Percentiles rank a stretch among this genome's conserved stretches.
phyloP scores from a whole-genome alignment of 2,888 invertebrate genomes.

The Orthonychiurus folsomi region DNA sequence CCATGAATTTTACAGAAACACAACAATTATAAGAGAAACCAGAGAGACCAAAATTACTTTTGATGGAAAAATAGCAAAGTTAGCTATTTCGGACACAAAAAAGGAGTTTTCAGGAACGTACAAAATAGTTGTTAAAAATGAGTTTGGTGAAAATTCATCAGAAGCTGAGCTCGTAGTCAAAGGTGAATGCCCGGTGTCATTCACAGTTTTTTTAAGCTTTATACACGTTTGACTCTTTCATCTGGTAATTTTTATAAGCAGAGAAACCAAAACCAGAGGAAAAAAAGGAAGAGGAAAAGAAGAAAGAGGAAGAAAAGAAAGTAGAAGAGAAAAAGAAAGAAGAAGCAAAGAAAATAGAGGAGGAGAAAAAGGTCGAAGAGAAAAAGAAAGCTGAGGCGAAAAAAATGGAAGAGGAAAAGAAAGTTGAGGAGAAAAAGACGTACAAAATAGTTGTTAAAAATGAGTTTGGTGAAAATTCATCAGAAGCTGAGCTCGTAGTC shows the following conservation, averaged over 20 bases:
- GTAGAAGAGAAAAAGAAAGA: conserved; percentile 31
- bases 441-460: conserved; percentile 82
- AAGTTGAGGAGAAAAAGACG: conserved; percentile 43
- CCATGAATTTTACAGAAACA: too few relatives aligned
- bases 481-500: conserved; percentile 74
- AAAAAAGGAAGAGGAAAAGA: conserved; percentile 26
- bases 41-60: conserved; percentile 69
- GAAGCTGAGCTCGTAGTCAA: conserved; percentile 74
- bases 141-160: conserved; percentile 81
- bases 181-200: conserved; percentile 45
- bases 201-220: neutral
- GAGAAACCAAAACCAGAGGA: conserved; percentile 31
- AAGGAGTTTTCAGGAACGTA: conserved; percentile 69
- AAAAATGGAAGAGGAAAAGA: conserved; percentile 16
- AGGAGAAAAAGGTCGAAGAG: conserved; percentile 43
- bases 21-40: conserved; percentile 65
- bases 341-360: conserved; percentile 35
- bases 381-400: conserved; percentile 19
- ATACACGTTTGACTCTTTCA: neutral
- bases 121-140: conserved; percentile 77
- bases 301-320: conserved; percentile 31
- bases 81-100: conserved; percentile 68
- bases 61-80: conserved; percentile 69
- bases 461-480: conserved; percentile 82
- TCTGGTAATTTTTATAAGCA: conserved; percentile 13